A percentile compares a stretch with the other conserved stretches of the same genome.
These are phyloP conservation scores for Antheraea assamensis DNA, from an alignment of 2,888 invertebrate genomes.

Conservation along the genomic window DNA sequence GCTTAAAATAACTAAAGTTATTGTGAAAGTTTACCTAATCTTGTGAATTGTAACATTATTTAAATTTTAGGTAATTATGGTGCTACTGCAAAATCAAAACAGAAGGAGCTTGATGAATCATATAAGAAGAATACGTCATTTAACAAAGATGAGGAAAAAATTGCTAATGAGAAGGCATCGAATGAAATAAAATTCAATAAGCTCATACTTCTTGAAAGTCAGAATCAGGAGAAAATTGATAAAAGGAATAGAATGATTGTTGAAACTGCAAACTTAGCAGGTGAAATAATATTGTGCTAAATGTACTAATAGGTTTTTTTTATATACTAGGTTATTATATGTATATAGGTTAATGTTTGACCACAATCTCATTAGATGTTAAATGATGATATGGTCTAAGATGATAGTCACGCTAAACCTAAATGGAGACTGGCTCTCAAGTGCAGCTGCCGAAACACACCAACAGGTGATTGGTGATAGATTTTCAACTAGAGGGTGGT, in stretches of 20 bases:
- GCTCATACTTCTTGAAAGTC: constrained; percentile 66
- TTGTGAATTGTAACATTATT: neutral
- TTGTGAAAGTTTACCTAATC: neutral
- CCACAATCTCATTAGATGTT: too few species aligned
- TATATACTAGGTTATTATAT: too few species aligned
- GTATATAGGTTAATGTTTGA: too few species aligned
- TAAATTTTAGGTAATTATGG: constrained; percentile 60
- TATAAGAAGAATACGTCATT: constrained; percentile 65
- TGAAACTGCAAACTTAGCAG: constrained; percentile 65
- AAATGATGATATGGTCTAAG: too few species aligned
- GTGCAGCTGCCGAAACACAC: too few species aligned
- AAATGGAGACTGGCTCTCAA: too few species aligned
- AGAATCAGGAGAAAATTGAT: constrained; percentile 74
- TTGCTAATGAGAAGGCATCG: constrained; percentile 68
- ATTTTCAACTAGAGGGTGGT: too few species aligned
- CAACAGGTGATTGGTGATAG: too few species aligned
- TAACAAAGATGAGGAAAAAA: constrained; percentile 71
- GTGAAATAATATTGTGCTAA: constrained; percentile 35
- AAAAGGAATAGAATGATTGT: constrained; percentile 66
- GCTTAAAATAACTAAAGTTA: neutral
- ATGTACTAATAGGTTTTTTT: too few species aligned
- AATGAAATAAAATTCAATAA: constrained; percentile 74
- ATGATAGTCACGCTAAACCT: too few species aligned
- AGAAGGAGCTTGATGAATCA: constrained; percentile 68
- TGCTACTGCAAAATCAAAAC: constrained; percentile 59